Percentiles rank a stretch among this genome's conserved stretches.
phyloP scores from a whole-genome alignment of 2,113 vertebrate species.

The mouse (Mus musculus) region DNA sequence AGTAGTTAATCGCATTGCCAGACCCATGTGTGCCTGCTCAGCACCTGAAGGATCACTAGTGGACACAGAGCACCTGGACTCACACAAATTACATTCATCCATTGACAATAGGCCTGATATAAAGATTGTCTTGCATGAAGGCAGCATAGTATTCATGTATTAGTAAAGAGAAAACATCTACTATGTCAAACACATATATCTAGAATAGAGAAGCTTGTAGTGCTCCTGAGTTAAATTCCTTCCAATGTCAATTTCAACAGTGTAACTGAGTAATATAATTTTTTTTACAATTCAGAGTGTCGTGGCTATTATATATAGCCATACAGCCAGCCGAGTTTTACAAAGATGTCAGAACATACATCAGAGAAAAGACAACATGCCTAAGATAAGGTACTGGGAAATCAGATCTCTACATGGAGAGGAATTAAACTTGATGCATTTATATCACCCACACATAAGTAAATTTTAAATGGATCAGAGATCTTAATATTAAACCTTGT shows the following conservation, averaged over 20 bases:
- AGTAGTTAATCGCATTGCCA: conserved; percentile 34
- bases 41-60: not conserved
- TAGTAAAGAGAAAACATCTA: not conserved
- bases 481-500: not conserved
- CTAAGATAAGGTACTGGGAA: not conserved
- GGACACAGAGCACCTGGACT: not conserved
- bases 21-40: not conserved
- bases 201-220: not conserved
- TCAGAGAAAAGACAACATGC: not conserved
- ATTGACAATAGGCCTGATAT: not conserved
- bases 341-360: not conserved
- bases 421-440: not conserved
- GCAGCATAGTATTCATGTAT: not conserved
- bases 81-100: not conserved
- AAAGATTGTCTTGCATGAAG: not conserved
- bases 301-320: not conserved
- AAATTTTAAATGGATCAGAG: not conserved
- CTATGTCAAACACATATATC: not conserved
- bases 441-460: not conserved
- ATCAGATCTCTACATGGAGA: not conserved
- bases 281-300: not conserved
- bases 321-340: not conserved
- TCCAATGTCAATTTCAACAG: not conserved
- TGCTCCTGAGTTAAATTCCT: not conserved
- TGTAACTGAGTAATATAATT: not conserved